Evolutionary conservation across 2,888 invertebrate genomes (phyloP), one percentile per base, ranked within the genome.

Genomic region (Polyploca ridens): DNA sequence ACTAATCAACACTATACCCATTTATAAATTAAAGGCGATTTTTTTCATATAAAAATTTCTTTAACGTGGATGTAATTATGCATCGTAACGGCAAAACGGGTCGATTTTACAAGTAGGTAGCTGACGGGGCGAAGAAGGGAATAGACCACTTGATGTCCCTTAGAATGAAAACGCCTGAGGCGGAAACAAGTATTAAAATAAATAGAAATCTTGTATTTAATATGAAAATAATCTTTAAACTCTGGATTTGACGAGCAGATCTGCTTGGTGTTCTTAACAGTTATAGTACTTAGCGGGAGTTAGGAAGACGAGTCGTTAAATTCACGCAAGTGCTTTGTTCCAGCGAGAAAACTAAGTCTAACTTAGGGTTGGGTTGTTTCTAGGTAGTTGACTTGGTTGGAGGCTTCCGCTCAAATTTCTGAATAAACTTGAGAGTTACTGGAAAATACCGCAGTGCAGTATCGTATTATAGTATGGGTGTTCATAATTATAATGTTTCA

Each of bases 251-350:
- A 65, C 67, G 62, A 67, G 68, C 58, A 62, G 64, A 68, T 64
- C 62, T 63, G 61, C 19, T 66, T 58, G 35, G 63, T 61, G 64
- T 64, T 64, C 65, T 69, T 64, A 66, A 67, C 67, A 63, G 66
- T 63, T 65, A 66, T 67, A 63, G 62, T 66, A 67, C 70, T 72
- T 69, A 64, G 62, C 60, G 60, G 46, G 63, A 77, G 69, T 76
- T 66, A 64, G 60, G 60, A 66, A 67, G 69, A 69, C 68, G 41
- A 67, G 72, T 74, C 72, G 74, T 78, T 81, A 76, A 79, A 79
- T 73, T 78, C 73, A 78, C 75, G 69, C 77, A 74, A 82, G 73
- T 71, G 73, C 77, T 79, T 81, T 79, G 81, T 79, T 78, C 68
- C 69, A 69, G 63, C 65, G 65, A 72, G 75, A 74, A 79, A 81